Evolutionary conservation across 2,113 vertebrate genomes (phyloP), one percentile per base, ranked within the genome.

Genomic region (Pelobates fuscus): DNA sequence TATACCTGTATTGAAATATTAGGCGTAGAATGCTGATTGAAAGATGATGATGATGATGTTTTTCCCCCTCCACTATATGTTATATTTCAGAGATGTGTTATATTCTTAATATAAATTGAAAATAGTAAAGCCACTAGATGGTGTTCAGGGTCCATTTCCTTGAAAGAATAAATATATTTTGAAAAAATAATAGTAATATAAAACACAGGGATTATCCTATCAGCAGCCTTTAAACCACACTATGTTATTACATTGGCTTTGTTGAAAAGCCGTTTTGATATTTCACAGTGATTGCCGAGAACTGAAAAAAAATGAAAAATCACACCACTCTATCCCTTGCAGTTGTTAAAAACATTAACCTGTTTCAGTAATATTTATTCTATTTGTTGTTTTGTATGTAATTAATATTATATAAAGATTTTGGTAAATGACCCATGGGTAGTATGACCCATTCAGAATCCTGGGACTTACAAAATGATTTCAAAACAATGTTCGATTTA

Each of bases 141-240:
- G 37, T 46, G 37, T 24, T 24, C 63, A 15, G 21, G 37, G 12
- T 25, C 41, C 20, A 23, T 64, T 64, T 5, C 1, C 37, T 15
- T 46, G 21, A 46, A 46, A 10, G 2, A 60, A 4, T 27, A 27
- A 60, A 43, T 14, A 8, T 24, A 18, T 46, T 66, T 66, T 25
- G 12, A 25, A 25, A 46, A 26, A 44, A 64, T 37, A n/a, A 41
- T 14, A 64, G n/a, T 20, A 64, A 3, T 8, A 41, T 41, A 1
- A 41, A 41, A 41, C 37, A 49, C 15, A 49, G 15, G 44, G 17
- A 49, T 17, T 5, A 32, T 32, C 30, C 30, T 26, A 24, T 23
- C 63, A 44, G 20, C 41, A 66, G 37, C 63, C 63, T 66, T 25
- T 46, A 66, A 66, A 66, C 23, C 37, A 66, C 23, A 25, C 37